Evolutionary conservation across 2,797 vertebrate genomes (phyloP), one percentile per base, ranked within the genome.

Genomic region (Falco biarmicus): DNA sequence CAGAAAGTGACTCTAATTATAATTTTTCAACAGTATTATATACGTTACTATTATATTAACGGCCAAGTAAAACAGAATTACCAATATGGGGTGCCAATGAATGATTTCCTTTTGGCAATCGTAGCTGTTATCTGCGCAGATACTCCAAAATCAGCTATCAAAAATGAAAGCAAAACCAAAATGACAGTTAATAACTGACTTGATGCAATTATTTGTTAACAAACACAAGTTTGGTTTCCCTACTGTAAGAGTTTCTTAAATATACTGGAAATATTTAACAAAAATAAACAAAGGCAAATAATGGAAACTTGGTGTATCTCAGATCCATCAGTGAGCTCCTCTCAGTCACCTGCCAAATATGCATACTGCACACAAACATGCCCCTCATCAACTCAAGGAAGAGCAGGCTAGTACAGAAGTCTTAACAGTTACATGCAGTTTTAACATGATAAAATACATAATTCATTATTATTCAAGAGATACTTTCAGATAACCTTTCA

Each of bases 71-170:
- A 97, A 94, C 20, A 93, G 29, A 96, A 83, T 99, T 98, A 99
- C 99, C 99, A 99, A 97, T 99, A 99, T 26, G 99, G 99, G 10
- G 99, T 99, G 97, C 99, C 99, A 97, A 99, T 99, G 97, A 99
- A 99, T 17, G 99, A 99, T 97, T 99, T 99, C 98, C 99, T 98
- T 98, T 99, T 99, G 87, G 99, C 99, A 90, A 99, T 98, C 61
- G 99, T 99, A 57, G 99, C 99, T 92, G 99, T 99, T 98, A 99
- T 99, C 98, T 99, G 99, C 68, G 99, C 99, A 69, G 99, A 99
- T 26, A 99, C 99, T 68, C 99, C 99, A 97, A 99, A 99, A 97
- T 99, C 99, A 96, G 99, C 99, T 99, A 90, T 66, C 94, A 84
- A 94, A 95, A 84, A 76, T 90, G 93, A 91, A 84, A 88, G 77